phyloP scores from a whole-genome alignment of 2,888 invertebrate species.

The Alitta virens region DNA sequence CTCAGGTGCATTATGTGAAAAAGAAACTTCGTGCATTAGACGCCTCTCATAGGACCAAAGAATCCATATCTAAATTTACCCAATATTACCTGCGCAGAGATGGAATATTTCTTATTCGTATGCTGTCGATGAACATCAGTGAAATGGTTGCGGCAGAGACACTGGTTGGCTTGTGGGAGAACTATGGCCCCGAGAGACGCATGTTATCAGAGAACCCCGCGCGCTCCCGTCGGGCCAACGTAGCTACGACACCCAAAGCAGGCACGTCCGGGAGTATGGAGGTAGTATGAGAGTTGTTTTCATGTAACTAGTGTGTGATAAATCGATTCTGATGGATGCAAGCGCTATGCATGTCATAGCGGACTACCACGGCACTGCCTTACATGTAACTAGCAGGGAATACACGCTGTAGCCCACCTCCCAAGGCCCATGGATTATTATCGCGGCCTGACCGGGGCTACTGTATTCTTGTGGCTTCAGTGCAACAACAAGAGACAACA shows the following conservation, averaged over 20 bases:
- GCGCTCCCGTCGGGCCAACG: slow-evolving; percentile 9
- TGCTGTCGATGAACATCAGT: slow-evolving; percentile 28
- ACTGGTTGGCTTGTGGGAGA: slow-evolving; percentile 28
- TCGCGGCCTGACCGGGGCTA: too few relatives aligned
- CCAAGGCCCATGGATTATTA: too few relatives aligned
- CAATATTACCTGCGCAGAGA: slow-evolving; percentile 30
- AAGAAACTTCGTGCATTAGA: slow-evolving; percentile 25
- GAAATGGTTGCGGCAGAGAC: slow-evolving; percentile 30
- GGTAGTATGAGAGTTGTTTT: slow-evolving; percentile 8
- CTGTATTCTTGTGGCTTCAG: too few relatives aligned
- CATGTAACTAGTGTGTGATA: too few relatives aligned
- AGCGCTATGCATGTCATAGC: too few relatives aligned
- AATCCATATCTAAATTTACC: slow-evolving; percentile 23
- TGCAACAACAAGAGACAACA: too few relatives aligned
- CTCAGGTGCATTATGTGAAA: slow-evolving; percentile 28
- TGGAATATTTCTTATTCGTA: slow-evolving; percentile 28
- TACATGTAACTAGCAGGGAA: too few relatives aligned
- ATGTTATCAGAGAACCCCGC: slow-evolving; percentile 21
- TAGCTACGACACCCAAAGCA: not conserved
- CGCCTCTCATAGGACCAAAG: slow-evolving; percentile 23
- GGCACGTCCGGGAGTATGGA: slow-evolving; percentile 13
- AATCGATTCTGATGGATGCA: too few relatives aligned
- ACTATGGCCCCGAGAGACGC: slow-evolving; percentile 27
- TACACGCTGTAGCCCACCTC: too few relatives aligned
- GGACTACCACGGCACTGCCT: too few relatives aligned